Conservation (phyloP, 2,888 invertebrate species). For the Chalcosyrphus nemorum region DNA sequence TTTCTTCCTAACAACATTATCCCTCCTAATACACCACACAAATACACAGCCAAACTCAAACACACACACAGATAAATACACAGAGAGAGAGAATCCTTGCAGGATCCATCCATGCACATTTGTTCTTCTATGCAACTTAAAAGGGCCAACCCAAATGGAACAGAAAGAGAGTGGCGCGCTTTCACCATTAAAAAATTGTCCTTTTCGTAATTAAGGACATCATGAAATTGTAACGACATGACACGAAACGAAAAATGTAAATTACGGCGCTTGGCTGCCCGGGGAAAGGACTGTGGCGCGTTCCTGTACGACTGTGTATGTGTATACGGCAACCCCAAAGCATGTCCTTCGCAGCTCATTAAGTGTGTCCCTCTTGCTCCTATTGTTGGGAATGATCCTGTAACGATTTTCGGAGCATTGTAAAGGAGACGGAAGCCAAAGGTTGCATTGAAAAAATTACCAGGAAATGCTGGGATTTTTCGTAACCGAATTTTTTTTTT, state of each 20-base stretch:
- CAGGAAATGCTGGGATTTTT: conserved; percentile 8
- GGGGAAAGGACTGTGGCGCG: conserved; percentile 33
- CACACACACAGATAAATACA: conserved; percentile 18
- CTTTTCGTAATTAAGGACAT: conserved; percentile 72
- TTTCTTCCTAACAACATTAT: conserved; percentile 61
- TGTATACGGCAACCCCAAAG: conserved; percentile 1
- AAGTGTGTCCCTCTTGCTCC: conserved; percentile 1
- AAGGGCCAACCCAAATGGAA: neutral
- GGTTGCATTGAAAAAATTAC: conserved; percentile 13
- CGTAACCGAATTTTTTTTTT: neutral
- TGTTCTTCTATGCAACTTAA: conserved; percentile 40
- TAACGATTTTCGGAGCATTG: conserved; percentile 7
- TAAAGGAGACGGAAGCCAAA: neutral
- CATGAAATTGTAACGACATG: conserved; percentile 72
- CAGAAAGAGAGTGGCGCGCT: conserved; percentile 30
- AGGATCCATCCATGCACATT: conserved; percentile 43
- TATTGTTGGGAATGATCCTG: conserved; percentile 4
- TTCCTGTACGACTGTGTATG: conserved; percentile 9
- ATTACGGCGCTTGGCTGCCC: conserved; percentile 42
- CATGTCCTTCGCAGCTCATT: conserved; percentile 65
- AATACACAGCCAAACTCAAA: neutral
- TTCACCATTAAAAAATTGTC: conserved; percentile 59
- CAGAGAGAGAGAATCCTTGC: neutral
- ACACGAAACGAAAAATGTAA: conserved; percentile 69
- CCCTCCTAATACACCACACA: conserved; percentile 42